phyloP scores from a whole-genome alignment of 2,113 vertebrate species.

The Sus scrofa region T2T-Sscrofa CM000820.6:97955001-97955500 shows the following conservation, averaged over 20 bases:
- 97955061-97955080: background rate
- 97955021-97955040: background rate
- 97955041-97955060: background rate
- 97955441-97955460: slow-evolving; percentile 36
- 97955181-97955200: too few species aligned
- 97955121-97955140: background rate
- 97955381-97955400: background rate
- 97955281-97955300: background rate
- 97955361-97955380: background rate
- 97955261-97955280: background rate
- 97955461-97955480: background rate
- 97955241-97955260: background rate
- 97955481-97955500: background rate
- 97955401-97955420: background rate
- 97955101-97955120: background rate
- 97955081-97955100: background rate
- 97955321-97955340: background rate
- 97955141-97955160: background rate
- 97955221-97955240: background rate
- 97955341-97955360: background rate
- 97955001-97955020: background rate
- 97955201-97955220: background rate
- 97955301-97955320: background rate
- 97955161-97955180: background rate
- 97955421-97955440: background rate